Conservation (phyloP, 2,888 invertebrate species). For the Orgyia antiqua region DNA sequence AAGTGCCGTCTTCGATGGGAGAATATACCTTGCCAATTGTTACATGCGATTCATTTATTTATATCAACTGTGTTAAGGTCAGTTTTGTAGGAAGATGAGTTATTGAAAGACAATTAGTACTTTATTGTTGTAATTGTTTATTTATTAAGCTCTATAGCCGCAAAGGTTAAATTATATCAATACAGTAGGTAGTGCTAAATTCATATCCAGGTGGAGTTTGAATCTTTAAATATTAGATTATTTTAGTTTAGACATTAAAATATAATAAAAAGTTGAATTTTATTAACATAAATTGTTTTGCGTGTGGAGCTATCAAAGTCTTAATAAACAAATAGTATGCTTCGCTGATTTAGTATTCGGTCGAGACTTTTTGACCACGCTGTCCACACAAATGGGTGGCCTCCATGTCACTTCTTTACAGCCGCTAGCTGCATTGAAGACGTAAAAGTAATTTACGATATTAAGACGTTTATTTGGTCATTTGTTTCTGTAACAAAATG, state of each 20-base stretch:
- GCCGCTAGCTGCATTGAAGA: conserved; percentile 32
- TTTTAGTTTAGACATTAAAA: no score
- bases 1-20: conserved; percentile 62
- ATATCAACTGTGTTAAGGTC: conserved; percentile 37
- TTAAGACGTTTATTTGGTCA: conserved; percentile 1
- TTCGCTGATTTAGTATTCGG: conserved; percentile 44
- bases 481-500: neutral
- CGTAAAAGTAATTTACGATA: conserved; percentile 23
- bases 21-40: conserved; percentile 51
- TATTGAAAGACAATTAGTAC: no score
- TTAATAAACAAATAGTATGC: conserved; percentile 37
- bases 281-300: no score
- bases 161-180: no score
- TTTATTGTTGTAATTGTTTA: no score
- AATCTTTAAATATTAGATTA: no score
- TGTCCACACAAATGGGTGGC: conserved; percentile 67
- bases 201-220: no score
- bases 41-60: conserved; percentile 60
- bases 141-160: no score
- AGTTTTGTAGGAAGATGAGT: conserved; percentile 21
- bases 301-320: no score
- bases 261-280: no score
- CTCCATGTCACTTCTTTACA: conserved; percentile 38
- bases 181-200: no score
- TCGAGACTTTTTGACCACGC: conserved; percentile 26